Conservation (phyloP, 2,797 vertebrate species). For the Gallinago nigripennis region DNA sequence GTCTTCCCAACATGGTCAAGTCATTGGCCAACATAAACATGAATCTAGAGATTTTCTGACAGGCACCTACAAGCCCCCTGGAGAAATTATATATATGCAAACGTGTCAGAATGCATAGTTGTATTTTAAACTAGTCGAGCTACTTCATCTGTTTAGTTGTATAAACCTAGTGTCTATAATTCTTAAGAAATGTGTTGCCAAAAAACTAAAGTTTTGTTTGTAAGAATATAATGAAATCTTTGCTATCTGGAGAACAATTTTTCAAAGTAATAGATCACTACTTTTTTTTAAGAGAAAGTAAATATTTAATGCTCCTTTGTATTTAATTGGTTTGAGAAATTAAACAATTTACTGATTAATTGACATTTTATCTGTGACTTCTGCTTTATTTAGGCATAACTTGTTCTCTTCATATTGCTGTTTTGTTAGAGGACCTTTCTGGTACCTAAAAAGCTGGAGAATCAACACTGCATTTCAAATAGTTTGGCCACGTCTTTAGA, state of each 20-base stretch:
- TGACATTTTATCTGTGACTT: constrained; percentile 2
- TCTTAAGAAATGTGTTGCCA: constrained; percentile 53
- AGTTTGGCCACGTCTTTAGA: fast-evolving
- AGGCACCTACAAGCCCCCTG: neutral
- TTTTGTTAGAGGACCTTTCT: neutral
- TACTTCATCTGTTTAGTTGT: constrained; percentile 19
- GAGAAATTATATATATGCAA: neutral
- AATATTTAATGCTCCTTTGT: neutral
- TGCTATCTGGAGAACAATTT: constrained; percentile 2
- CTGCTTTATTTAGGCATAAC: constrained; percentile 22
- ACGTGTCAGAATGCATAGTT: neutral
- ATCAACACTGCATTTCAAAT: neutral
- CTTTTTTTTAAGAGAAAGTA: constrained; percentile 8
- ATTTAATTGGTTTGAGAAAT: constrained; percentile 36
- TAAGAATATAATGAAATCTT: constrained; percentile 24
- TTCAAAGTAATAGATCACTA: neutral
- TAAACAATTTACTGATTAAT: neutral
- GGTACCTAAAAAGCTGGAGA: neutral
- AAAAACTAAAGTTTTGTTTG: constrained; percentile 25
- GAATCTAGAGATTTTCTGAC: neutral
- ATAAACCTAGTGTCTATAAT: neutral
- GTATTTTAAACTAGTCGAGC: constrained; percentile 68
- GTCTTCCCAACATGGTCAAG: neutral
- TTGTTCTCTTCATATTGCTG: neutral
- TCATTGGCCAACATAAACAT: neutral